A percentile compares a stretch with the other conserved stretches of the same genome.
These are phyloP conservation scores for Spheniscus mendiculus DNA, from an alignment of 2,113 vertebrate genomes.

Conservation along the genomic window DNA sequence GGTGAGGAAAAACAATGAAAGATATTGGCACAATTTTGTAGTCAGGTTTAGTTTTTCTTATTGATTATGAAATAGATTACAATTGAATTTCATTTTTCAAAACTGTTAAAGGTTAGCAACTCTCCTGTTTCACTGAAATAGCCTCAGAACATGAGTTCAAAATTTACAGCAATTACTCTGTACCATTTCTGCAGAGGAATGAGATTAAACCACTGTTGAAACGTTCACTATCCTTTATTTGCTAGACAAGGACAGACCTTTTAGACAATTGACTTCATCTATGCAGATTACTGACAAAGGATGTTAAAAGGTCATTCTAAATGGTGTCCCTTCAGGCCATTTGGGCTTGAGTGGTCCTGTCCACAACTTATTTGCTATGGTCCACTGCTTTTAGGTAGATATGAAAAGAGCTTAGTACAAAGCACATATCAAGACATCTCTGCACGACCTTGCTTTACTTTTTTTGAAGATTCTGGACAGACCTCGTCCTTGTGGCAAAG, in stretches of 20 bases:
- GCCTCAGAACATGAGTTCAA: background rate
- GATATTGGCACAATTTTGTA: background rate
- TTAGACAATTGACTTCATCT: slow-evolving; percentile 15
- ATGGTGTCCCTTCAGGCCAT: slow-evolving; percentile 24
- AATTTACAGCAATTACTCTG: background rate
- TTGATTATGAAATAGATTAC: background rate
- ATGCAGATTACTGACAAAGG: slow-evolving; percentile 31
- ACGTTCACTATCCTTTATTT: background rate
- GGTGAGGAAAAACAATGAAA: background rate
- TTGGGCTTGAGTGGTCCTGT: slow-evolving; percentile 42
- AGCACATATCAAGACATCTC: slow-evolving; percentile 50
- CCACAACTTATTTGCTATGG: slow-evolving; percentile 49
- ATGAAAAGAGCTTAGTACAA: slow-evolving; percentile 71
- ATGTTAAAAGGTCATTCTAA: slow-evolving; percentile 53
- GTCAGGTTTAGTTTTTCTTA: background rate
- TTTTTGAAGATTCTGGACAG: slow-evolving; percentile 19
- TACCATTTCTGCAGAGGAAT: background rate
- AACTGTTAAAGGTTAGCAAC: background rate
- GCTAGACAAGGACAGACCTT: background rate
- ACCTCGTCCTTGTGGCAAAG: slow-evolving; percentile 59
- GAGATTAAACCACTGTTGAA: background rate
- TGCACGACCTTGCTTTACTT: slow-evolving; percentile 53
- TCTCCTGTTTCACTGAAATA: background rate
- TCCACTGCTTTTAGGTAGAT: slow-evolving; percentile 49
- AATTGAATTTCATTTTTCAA: background rate